A percentile compares a stretch with the other conserved stretches of the same genome.
These are phyloP conservation scores for Rhabdornis inornatus DNA, from an alignment of 2,113 vertebrate genomes.

Conservation along the genomic window DNA sequence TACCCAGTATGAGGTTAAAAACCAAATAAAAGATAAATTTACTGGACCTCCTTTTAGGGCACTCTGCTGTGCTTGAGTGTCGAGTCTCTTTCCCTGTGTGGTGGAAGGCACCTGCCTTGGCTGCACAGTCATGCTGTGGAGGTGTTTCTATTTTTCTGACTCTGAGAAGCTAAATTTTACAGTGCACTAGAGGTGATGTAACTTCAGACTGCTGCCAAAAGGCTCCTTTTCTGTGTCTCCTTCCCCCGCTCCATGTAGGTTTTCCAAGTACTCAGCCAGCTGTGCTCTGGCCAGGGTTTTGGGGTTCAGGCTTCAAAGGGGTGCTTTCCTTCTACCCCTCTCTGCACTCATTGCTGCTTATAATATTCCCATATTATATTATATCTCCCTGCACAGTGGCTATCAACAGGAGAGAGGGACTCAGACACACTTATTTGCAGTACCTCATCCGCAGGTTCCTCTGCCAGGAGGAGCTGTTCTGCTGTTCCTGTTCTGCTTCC, in stretches of 20 bases:
- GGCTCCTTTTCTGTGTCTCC: background rate
- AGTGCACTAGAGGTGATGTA: background rate
- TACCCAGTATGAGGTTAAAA: background rate
- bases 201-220: background rate
- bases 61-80: accelerated
- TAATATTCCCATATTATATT: background rate
- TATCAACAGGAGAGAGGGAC: background rate
- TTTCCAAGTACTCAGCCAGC: background rate
- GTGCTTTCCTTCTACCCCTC: background rate
- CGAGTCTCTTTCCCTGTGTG: background rate
- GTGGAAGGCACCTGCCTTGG: background rate
- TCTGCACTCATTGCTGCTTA: background rate
- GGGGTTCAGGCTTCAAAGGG: background rate
- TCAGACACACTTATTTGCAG: accelerated
- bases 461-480: background rate
- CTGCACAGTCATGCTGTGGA: background rate
- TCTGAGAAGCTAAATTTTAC: background rate
- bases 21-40: background rate
- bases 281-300: accelerated
- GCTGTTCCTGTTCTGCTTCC: background rate
- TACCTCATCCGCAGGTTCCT: background rate
- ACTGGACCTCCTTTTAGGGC: background rate
- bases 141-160: background rate
- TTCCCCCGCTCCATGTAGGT: accelerated
- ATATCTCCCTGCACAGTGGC: background rate